phyloP scores from a whole-genome alignment of 2,888 invertebrate species.

The Plagiodera versicolora region DNA sequence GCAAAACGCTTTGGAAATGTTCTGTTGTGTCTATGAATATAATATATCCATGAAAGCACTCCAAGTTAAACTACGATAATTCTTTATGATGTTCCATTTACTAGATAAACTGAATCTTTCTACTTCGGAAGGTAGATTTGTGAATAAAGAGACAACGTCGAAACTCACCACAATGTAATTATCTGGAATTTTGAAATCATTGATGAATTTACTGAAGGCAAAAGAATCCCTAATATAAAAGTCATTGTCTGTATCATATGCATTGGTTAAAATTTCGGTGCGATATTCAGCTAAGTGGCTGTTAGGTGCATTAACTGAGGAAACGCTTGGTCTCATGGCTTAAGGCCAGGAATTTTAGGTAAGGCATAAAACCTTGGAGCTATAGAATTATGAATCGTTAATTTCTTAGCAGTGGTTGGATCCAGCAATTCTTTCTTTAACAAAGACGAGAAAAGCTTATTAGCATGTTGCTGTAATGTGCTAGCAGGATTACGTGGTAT shows the following conservation, averaged over 20 bases:
- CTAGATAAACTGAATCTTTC: not conserved
- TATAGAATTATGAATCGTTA: constrained; percentile 5
- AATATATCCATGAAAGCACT: constrained; percentile 3
- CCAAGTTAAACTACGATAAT: not conserved
- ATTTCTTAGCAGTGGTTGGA: not conserved
- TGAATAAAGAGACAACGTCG: constrained; percentile 7
- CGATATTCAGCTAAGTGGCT: constrained; percentile 5
- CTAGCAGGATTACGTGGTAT: constrained; percentile 7
- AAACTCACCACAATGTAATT: not conserved
- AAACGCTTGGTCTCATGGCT: constrained; percentile 10
- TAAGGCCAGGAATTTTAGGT: constrained; percentile 13
- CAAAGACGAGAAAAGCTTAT: not conserved
- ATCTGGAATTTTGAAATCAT: not conserved
- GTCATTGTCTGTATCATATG: not conserved
- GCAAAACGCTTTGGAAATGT: no score
- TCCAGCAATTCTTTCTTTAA: not conserved
- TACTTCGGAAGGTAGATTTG: constrained; percentile 5
- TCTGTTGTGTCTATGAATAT: no score
- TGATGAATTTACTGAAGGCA: not conserved
- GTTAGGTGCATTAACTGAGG: constrained; percentile 11
- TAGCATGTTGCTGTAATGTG: constrained; percentile 11
- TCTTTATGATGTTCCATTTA: not conserved
- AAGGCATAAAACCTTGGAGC: constrained; percentile 6
- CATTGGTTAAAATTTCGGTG: not conserved
- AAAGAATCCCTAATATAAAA: constrained; percentile 9